phyloP scores from a whole-genome alignment of 2,113 vertebrate genomes.

The Sigmodon hispidus region DNA sequence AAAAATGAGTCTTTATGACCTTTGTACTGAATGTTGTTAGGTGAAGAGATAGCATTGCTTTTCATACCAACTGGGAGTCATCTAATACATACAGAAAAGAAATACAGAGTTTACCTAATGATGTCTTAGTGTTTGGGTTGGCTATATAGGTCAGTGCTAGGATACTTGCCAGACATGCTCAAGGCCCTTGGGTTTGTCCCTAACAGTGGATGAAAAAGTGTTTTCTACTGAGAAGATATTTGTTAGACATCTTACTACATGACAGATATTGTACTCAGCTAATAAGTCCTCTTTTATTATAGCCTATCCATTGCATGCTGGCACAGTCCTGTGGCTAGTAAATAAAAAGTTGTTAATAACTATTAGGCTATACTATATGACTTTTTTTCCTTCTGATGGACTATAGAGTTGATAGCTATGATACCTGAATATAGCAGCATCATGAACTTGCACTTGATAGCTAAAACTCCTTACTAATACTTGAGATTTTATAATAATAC shows the following conservation, averaged over 20 bases:
- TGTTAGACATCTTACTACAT: neutral
- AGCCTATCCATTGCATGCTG: neutral
- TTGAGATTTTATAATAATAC: slow-evolving; percentile 27
- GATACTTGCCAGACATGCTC: neutral
- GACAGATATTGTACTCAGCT: neutral
- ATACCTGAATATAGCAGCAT: neutral
- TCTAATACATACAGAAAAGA: slow-evolving; percentile 21
- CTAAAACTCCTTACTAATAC: slow-evolving; percentile 3
- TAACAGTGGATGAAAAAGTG: neutral
- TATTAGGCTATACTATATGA: neutral
- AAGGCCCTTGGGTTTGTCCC: neutral
- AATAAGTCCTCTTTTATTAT: neutral
- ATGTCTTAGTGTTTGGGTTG: neutral
- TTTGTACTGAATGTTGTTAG: neutral
- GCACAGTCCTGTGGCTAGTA: neutral
- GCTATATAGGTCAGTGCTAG: neutral
- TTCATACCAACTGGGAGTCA: neutral
- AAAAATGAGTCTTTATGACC: slow-evolving; percentile 26
- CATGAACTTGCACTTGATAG: neutral
- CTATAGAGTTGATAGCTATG: neutral
- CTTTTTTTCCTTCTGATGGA: neutral
- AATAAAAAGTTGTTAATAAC: neutral
- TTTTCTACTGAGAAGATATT: slow-evolving; percentile 37
- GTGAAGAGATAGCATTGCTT: slow-evolving; percentile 4
- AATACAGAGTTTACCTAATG: slow-evolving; percentile 17